phyloP scores from a whole-genome alignment of 2,113 vertebrate species.

The Gymnocephalus cernua region DNA sequence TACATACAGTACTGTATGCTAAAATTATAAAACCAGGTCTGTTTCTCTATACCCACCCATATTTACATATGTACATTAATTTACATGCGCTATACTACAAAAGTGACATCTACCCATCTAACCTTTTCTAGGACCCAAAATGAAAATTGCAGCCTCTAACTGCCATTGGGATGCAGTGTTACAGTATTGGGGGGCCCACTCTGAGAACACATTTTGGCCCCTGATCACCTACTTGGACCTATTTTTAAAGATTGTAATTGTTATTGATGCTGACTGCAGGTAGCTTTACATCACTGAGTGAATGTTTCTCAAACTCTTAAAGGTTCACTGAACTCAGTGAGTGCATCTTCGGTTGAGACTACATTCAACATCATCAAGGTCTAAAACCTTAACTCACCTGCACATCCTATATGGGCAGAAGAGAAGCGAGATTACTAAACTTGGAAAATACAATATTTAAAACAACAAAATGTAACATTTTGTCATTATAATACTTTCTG shows the following conservation, averaged over 20 bases:
- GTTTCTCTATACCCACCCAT: conserved; percentile 41
- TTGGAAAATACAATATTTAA: background rate
- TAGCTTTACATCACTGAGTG: background rate
- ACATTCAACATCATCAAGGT: conserved; percentile 50
- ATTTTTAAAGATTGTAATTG: background rate
- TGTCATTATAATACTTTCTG: conserved; percentile 31
- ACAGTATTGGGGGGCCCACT: background rate
- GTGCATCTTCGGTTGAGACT: conserved; percentile 19
- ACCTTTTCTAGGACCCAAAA: conserved; percentile 7
- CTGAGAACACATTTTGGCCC: conserved; percentile 25
- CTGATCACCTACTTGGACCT: conserved; percentile 3
- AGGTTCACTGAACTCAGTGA: conserved; percentile 10
- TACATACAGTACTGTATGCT: background rate
- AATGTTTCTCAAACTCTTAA: conserved; percentile 8
- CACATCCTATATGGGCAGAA: conserved; percentile 13
- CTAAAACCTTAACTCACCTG: conserved; percentile 26
- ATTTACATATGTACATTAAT: conserved; percentile 80
- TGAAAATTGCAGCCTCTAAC: background rate
- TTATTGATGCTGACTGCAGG: background rate
- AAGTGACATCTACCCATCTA: conserved; percentile 16
- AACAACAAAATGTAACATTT: conserved; percentile 3
- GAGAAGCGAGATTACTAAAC: conserved; percentile 4
- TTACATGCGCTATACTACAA: conserved; percentile 63
- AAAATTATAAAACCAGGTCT: conserved; percentile 45
- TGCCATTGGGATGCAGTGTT: background rate